phyloP scores from a whole-genome alignment of 2,888 invertebrate genomes.

The Pocota personata region DNA sequence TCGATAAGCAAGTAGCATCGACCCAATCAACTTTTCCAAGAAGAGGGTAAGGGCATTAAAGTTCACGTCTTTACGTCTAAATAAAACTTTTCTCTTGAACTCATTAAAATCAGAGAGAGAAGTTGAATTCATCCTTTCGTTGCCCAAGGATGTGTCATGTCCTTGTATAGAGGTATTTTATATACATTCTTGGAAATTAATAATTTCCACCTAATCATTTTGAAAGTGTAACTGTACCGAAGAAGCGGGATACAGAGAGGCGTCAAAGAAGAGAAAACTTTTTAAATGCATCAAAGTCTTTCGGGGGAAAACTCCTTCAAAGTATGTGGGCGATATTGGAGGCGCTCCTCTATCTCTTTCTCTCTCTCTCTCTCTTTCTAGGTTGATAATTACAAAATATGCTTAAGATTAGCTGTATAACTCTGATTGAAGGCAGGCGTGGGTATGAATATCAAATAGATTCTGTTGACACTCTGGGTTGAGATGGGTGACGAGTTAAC shows the following conservation, averaged over 20 bases:
- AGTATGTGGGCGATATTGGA: background rate
- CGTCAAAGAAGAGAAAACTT: background rate
- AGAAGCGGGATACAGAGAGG: background rate
- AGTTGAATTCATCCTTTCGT: too few species aligned
- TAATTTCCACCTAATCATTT: slow-evolving; percentile 6
- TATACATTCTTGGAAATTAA: background rate
- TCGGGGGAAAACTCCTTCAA: background rate
- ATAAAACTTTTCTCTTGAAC: slow-evolving; percentile 7
- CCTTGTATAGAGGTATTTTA: background rate
- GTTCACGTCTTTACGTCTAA: slow-evolving; percentile 1
- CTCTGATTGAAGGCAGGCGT: background rate
- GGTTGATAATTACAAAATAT: background rate
- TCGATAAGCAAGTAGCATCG: background rate
- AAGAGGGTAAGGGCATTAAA: background rate
- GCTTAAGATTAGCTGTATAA: background rate
- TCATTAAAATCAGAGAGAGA: background rate
- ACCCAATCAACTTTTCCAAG: background rate
- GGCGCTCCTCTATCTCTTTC: too few species aligned
- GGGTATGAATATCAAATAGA: background rate
- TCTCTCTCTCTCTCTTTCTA: too few species aligned
- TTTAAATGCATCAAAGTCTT: background rate
- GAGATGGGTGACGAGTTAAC: background rate
- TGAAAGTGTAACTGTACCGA: background rate
- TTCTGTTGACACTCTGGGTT: background rate
- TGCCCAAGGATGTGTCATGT: background rate